Base-by-base conservation (phyloP, 1,140 invertebrate species). In the Philaenus spumarius region DNA sequence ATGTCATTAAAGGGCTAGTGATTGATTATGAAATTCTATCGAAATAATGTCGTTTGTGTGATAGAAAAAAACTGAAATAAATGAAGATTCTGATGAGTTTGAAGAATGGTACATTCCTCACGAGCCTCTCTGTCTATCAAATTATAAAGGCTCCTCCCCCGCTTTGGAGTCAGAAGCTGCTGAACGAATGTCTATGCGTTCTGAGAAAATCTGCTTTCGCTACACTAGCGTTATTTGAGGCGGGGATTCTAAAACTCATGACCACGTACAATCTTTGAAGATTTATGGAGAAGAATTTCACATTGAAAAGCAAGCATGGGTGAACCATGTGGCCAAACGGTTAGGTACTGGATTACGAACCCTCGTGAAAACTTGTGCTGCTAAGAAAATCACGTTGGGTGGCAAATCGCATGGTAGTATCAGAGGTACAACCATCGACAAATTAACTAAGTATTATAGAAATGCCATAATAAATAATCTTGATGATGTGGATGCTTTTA, bases 281-380 rank as follows among this genome's bases (percentile, higher is more conserved):
- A n/a, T 64, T 9, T 68, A 68, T 48, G 55, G 66, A 43, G 1
- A 34, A 19, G 45, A 61, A 15, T 42, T 60, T 15, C 24, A 61
- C 50, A 59, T 68, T 23, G 40, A 35, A 54, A 64, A 68, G n/a
- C n/a, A n/a, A n/a, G n/a, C n/a, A n/a, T n/a, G n/a, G n/a, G n/a
- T n/a, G n/a, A n/a, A n/a, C n/a, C n/a, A n/a, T 48, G 64, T 67
- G 11, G 43, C 52, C 24, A 69, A 68, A 55, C 56, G 63, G n/a
- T 53, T 67, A 62, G 58, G 66, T 55, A 67, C 62, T 55, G 46
- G 56, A 7, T 43, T 57, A 17, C 15, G 35, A 45, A 58, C 56
- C 20, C 14, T 55, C 12, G 50, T 62, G n/a, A 58, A 59, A 35
- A 34, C 55, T 5, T 59, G 57, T 12, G 6, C 43, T 30, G 37